A percentile compares a stretch with the other conserved stretches of the same genome.
These are phyloP conservation scores for Holacanthella duospinosa DNA, from an alignment of 2,888 invertebrate species.

Conservation along the genomic window DNA sequence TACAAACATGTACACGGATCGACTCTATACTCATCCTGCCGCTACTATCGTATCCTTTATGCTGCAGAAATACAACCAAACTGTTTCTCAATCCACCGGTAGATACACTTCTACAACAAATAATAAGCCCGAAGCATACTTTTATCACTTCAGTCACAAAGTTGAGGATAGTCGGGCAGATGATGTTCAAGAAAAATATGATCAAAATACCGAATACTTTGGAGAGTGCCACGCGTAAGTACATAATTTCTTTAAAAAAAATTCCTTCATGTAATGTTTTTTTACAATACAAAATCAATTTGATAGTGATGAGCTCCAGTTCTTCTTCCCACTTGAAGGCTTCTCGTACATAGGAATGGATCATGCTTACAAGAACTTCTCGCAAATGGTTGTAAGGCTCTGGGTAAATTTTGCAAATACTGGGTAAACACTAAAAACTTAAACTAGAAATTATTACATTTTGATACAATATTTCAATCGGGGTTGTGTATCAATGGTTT, in stretches of 20 bases:
- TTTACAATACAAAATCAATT: too few species aligned
- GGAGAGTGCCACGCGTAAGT: constrained; percentile 1
- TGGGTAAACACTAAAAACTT: not conserved
- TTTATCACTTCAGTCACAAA: not conserved
- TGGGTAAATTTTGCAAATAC: not conserved
- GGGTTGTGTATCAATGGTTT: too few species aligned
- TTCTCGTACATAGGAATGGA: not conserved
- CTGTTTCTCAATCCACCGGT: not conserved
- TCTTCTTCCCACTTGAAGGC: not conserved
- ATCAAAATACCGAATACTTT: not conserved
- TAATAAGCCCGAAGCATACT: not conserved
- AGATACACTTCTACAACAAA: not conserved
- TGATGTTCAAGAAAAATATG: not conserved
- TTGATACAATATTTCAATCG: too few species aligned
- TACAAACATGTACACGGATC: constrained; percentile 4
- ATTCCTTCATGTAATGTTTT: too few species aligned
- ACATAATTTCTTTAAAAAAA: too few species aligned
- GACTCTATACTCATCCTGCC: constrained; percentile 1
- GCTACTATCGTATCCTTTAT: not conserved
- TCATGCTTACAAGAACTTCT: not conserved
- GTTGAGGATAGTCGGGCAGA: not conserved
- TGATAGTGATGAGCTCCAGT: constrained; percentile 4
- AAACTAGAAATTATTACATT: not conserved
- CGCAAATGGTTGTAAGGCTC: not conserved
- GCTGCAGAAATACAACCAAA: not conserved